These are phyloP conservation scores for Rhyacichthys aspro DNA, from an alignment of 2,797 vertebrate species.

Conservation along the genomic window DNA sequence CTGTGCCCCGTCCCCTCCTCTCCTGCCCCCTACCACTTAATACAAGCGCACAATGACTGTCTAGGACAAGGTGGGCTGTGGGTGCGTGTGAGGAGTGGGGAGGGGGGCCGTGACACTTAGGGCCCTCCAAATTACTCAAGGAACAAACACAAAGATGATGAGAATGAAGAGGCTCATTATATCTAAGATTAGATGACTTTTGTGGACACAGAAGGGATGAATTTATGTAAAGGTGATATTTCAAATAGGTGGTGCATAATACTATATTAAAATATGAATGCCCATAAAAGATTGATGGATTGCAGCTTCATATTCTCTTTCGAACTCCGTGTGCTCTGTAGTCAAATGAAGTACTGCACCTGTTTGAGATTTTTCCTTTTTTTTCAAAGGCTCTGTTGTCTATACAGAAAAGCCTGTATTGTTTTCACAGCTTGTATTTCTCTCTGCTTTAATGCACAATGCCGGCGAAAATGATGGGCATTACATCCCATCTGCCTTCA, in stretches of 20 bases:
- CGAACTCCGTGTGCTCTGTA: constrained; percentile 25
- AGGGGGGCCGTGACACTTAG: constrained; percentile 54
- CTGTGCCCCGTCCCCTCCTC: constrained; percentile 67
- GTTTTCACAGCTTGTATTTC: constrained; percentile 42
- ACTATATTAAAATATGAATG: constrained; percentile 69
- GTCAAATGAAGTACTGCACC: constrained; percentile 48
- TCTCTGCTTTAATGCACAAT: constrained; percentile 45
- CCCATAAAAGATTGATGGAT: constrained; percentile 63
- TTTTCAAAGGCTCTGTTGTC: constrained; percentile 30
- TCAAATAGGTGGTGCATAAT: constrained; percentile 59
- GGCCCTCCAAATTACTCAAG: constrained; percentile 74
- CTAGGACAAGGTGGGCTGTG: constrained; percentile 71
- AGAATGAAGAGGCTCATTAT: constrained; percentile 77
- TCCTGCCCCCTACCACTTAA: constrained; percentile 81
- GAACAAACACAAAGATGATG: constrained; percentile 80
- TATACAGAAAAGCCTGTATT: constrained; percentile 46
- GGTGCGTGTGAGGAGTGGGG: constrained; percentile 36
- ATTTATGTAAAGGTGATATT: constrained; percentile 71
- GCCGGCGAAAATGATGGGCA: constrained; percentile 42
- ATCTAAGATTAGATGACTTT: constrained; percentile 74
- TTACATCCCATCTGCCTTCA: constrained; percentile 49
- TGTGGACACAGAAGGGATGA: constrained; percentile 60
- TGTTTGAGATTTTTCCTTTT: constrained; percentile 28
- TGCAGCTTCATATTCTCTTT: constrained; percentile 36
- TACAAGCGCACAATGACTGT: constrained; percentile 80